A percentile compares a stretch with the other conserved stretches of the same genome.
Evolutionary conservation across 2,797 vertebrate genomes (phyloP).

Genomic region (Gallirallus australis): DNA sequence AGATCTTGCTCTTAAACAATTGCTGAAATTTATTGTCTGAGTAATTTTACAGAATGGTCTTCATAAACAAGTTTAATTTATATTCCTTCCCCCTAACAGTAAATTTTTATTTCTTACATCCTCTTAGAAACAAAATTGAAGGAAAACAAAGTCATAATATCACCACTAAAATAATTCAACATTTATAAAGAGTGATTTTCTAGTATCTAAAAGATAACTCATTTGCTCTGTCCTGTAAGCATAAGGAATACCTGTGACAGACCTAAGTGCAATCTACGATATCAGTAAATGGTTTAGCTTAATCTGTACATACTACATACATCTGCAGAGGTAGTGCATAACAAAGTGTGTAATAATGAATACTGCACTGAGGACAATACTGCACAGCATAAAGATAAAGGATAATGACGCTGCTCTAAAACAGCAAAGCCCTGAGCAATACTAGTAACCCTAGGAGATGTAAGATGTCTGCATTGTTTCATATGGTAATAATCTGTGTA

Average conservation of each 20-base stretch:
- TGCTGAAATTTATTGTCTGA: not conserved
- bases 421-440: constrained; percentile 3
- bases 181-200: not conserved
- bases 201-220: not conserved
- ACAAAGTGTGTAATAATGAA: not conserved
- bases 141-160: constrained; percentile 14
- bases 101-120: constrained; percentile 23
- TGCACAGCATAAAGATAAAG: constrained; percentile 1
- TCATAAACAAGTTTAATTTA: constrained; percentile 20
- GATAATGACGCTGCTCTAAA: not conserved
- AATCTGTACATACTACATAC: not conserved
- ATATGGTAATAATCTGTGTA: not conserved
- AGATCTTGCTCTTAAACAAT: not conserved
- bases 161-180: not conserved
- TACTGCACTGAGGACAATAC: not conserved
- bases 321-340: not conserved
- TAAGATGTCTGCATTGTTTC: not conserved
- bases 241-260: not conserved
- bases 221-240: not conserved
- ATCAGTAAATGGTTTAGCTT: not conserved
- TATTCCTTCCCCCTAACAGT: not conserved
- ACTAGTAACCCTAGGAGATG: not conserved
- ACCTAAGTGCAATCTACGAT: not conserved
- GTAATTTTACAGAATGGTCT: not conserved
- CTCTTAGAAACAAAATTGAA: not conserved